Evolutionary conservation across 2,797 vertebrate species (phyloP), one percentile per base, ranked within the genome.

Genomic region (Sebastolobus altivelis): DNA sequence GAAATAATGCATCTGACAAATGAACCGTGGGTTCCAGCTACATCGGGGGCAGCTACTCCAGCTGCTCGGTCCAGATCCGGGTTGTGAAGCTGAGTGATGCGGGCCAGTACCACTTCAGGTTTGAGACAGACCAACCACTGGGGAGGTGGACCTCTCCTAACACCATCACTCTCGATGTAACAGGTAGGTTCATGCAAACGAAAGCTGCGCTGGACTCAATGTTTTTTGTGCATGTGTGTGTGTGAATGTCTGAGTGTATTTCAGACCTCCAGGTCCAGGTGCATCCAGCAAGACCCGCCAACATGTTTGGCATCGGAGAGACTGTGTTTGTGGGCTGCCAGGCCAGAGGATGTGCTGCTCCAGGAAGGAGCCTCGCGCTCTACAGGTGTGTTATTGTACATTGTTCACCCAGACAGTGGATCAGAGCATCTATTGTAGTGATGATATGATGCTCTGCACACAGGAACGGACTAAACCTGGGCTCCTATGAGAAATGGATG

Each of bases 31-130:
- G 2, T 84, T 85, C 8, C 77, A 95, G 91, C 62, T 96, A 95
- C 82, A 91, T 93, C 1, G 95, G 95, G 0, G 95, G 95, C 27
- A 93, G 90, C 77, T 91, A 95, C 80, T 96, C 94, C 80, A 94
- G 95, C 89, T 96, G 96, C 72, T 95, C 94, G 0, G 89, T 96
- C 70, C 95, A 96, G 88, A 94, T 96, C 67, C 90, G 88, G 3
- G 79, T 85, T 4, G 92, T 95, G n/a, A 94, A 92, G 82, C 87
- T 94, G 77, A 95, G 93, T 25, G 96, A 96, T 78, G 93, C 88
- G 0, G 96, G 96, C 5, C 92, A 95, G 70, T 96, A 96, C 81
- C 94, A 95, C 91, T 96, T 96, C 87, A 93, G 95, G 85, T 96
- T 96, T 72, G 95, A 96, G 86, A 96, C 95, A 0, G 94, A 96